Percentiles rank a stretch among this genome's conserved stretches.
These are phyloP conservation scores for Onthophagus taurus DNA, from an alignment of 1,140 invertebrate genomes.

Conservation along the genomic window DNA sequence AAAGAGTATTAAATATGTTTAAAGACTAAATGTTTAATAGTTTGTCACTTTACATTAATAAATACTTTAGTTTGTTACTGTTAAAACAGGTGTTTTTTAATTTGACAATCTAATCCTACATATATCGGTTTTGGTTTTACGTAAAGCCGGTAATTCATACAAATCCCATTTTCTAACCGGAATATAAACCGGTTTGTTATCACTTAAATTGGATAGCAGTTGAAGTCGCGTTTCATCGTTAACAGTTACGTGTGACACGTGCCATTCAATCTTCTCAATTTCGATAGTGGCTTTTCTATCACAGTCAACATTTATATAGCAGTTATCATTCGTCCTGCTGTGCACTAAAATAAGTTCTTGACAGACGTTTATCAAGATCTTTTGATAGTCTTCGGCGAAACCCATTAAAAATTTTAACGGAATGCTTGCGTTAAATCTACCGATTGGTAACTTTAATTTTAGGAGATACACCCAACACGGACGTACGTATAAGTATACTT, in stretches of 20 bases:
- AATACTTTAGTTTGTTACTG: no score
- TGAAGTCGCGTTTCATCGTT: conserved; percentile 9
- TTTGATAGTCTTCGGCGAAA: conserved; percentile 19
- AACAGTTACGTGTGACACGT: conserved; percentile 16
- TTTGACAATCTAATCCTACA: no score
- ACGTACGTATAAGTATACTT: no score
- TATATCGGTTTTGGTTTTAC: conserved; percentile 14
- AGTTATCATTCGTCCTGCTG: conserved; percentile 8
- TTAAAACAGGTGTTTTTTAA: no score
- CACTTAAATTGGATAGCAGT: conserved; percentile 9
- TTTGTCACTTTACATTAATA: no score
- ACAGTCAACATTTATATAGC: background rate
- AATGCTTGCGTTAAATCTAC: conserved; percentile 2
- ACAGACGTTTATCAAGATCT: conserved; percentile 15
- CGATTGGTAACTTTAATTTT: no score
- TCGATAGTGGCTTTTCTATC: conserved; percentile 13
- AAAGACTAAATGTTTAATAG: no score
- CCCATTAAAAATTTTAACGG: conserved; percentile 24
- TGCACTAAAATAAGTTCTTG: conserved; percentile 18
- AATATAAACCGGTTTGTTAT: conserved; percentile 13
- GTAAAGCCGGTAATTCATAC: conserved; percentile 16
- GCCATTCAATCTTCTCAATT: conserved; percentile 17
- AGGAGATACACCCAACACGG: no score
- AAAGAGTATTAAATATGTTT: no score
- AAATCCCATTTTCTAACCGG: conserved; percentile 18